Evolutionary conservation across 2,797 vertebrate species (phyloP), one percentile per base, ranked within the genome.

Genomic region (Podarcis lilfordi): DNA sequence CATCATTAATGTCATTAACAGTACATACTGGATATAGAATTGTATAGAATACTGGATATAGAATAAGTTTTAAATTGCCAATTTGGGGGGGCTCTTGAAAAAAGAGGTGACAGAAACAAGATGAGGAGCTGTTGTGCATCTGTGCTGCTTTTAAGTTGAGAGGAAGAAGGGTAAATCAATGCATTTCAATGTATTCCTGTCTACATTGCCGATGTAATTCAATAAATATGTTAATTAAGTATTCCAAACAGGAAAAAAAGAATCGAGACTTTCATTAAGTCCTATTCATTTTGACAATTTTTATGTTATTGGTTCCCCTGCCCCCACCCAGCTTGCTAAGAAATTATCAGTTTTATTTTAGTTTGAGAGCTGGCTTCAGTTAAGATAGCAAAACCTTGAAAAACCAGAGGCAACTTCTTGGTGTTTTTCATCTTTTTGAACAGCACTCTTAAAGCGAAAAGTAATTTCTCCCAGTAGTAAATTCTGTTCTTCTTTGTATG

Each of bases 171-270:
- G 91, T 92, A 95, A 95, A 94, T 95, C 94, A 94, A 92, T 95
- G 93, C 92, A 92, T 94, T 95, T 96, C 94, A 95, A 93, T 95
- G 95, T 96, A 94, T 95, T 94, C 84, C 93, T 94, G 91, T 95
- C 94, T 95, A 95, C 91, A 94, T 95, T 96, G 94, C 94, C 92
- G 92, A 78, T 91, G 91, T 94, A 96, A 95, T 95, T 95, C 94
- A 95, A 93, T 96, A 95, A 95, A 94, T 94, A 95, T 95, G 95
- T 93, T 96, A 96, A 95, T 96, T 95, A 93, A 92, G 81, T 94
- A 88, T 95, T 95, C 87, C 91, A 90, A 94, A 85, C 84, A 89
- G 74, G 91, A 1, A 15, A 88, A 93, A 94, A 91, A 92, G 90
- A 90, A 85, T 89, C 91, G 86, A 93, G 91, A 93, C 93, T 90